Evolutionary conservation across 2,797 vertebrate species (phyloP).

Genomic region (Uromys caudimaculatus): DNA sequence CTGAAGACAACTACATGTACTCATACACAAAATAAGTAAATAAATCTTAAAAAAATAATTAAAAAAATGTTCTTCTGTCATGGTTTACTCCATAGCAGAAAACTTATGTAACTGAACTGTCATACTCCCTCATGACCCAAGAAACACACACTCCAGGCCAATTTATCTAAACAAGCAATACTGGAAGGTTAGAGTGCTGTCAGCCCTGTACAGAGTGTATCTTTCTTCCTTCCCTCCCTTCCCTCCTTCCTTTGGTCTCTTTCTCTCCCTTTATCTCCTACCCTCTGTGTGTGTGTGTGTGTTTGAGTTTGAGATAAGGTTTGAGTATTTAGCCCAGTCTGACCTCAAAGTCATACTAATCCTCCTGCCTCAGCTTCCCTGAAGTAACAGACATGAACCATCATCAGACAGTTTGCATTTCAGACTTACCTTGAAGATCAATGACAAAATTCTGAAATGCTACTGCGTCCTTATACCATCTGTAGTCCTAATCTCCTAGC

Average conservation of each 20-base stretch:
- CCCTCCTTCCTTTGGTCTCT: no score
- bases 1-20: no score
- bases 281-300: background rate
- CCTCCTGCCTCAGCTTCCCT: background rate
- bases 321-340: background rate
- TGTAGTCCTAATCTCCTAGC: slow-evolving; percentile 16
- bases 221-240: background rate
- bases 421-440: slow-evolving; percentile 2
- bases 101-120: background rate
- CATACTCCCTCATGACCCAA: background rate
- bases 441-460: slow-evolving; percentile 11
- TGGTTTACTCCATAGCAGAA: background rate
- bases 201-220: background rate
- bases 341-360: background rate
- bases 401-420: background rate
- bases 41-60: no score
- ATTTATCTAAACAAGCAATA: background rate
- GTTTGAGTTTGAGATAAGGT: background rate
- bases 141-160: background rate
- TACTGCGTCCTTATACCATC: background rate
- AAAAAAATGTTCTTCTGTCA: background rate
- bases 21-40: no score
- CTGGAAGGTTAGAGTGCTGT: background rate
- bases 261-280: rapidly evolving
- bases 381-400: background rate